Base-by-base conservation (phyloP, 2,888 invertebrate species). In the Ptychoptera contaminata region DNA sequence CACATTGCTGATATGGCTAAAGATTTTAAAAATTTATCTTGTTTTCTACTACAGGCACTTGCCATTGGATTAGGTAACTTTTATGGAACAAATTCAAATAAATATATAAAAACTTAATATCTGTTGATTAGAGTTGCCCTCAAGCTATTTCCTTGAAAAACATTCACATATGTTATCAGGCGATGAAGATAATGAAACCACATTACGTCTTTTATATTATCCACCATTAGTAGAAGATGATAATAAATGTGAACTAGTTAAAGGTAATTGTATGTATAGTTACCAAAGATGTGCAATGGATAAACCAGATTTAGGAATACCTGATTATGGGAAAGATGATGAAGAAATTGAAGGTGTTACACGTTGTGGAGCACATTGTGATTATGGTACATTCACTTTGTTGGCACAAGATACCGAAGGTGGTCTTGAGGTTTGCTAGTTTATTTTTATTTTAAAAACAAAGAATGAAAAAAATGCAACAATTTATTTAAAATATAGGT, bases 321-420 rank as follows among this genome's bases (percentile, higher is more conserved):
- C 16, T 29, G 42, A 43, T 42, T 12, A 37, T 41, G 50, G 58
- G 40, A 57, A 57, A 16, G 47, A 55, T 35, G 58, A 55, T 38
- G 57, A 59, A 29, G 44, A 56, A 35, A 34, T 34, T 14, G 12
- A 23, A 5, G 8, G 16, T 9, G 49, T 60, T 9, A 62, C 76
- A 36, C 71, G 81, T 35, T 81, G 79, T 56, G 79, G 77, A 2
- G 76, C 79, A 1, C 82, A 82, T 58, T 74, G 78, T 16, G 84
- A 85, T 61, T 78, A 77, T 51, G 82, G 82, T 50, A 81, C 82
- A 40, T 77, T 85, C 58, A 83, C 83, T 12, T 66, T 85, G 48
- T 67, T 83, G 37, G 73, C 81, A 34, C 73, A 81, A 64, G 83
- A 85, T 58, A 76, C 78, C 36, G 80, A 82, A 53, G 82, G 83